Evolutionary conservation across 92 coral and sea anemone genomes (phyloP).

Genomic region (Parazoanthus atlanticus): DNA sequence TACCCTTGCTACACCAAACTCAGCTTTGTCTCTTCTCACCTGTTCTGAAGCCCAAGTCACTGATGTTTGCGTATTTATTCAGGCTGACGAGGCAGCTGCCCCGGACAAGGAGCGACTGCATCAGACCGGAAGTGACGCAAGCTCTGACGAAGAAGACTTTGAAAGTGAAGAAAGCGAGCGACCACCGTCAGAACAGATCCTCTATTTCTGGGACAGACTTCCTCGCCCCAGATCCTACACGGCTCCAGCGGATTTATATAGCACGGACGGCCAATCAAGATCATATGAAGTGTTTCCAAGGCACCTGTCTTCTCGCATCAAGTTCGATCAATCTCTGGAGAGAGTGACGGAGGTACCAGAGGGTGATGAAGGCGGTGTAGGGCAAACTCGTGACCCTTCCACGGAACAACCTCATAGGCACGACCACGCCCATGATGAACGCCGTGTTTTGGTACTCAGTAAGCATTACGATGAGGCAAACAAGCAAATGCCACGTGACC

Average conservation of each 20-base stretch:
- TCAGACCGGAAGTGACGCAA: constrained; percentile 6
- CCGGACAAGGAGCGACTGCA: not conserved
- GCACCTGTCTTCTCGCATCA: not conserved
- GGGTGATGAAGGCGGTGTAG: not conserved
- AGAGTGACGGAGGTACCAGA: constrained; percentile 28
- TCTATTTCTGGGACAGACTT: constrained; percentile 34
- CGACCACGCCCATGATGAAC: not conserved
- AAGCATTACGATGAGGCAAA: not conserved
- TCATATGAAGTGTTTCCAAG: constrained; percentile 31
- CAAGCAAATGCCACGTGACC: not conserved
- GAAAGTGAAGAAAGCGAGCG: not conserved
- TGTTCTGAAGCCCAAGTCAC: too few relatives aligned
- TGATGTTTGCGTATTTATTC: not conserved
- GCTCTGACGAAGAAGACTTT: constrained; percentile 21
- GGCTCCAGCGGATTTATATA: not conserved
- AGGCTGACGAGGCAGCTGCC: constrained; percentile 26
- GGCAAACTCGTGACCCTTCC: not conserved
- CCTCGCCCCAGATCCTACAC: constrained; percentile 8
- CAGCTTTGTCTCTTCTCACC: too few relatives aligned
- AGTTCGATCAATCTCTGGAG: constrained; percentile 23
- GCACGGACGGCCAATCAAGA: constrained; percentile 7
- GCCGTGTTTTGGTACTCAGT: not conserved
- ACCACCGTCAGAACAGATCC: not conserved
- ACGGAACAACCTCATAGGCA: not conserved
- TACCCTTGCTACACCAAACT: too few relatives aligned